Conservation (phyloP, 2,888 invertebrate species). For the Mimas tiliae region DNA sequence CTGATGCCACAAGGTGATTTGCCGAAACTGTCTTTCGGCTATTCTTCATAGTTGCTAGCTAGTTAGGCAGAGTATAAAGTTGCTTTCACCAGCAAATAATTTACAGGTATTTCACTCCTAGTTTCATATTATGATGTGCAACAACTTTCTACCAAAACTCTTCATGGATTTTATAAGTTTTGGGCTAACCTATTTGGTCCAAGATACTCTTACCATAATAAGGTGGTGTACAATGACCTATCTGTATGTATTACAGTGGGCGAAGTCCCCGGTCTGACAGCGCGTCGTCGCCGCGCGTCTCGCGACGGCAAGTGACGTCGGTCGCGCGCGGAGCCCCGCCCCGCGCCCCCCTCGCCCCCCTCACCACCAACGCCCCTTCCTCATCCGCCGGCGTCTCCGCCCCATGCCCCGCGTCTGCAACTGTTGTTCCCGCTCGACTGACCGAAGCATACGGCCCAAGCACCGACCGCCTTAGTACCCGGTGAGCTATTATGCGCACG, state of each 20-base stretch:
- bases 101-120: too few species aligned
- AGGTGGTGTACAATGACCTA: not conserved
- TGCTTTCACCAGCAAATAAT: too few species aligned
- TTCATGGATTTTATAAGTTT: too few species aligned
- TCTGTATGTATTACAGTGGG: conserved; percentile 57
- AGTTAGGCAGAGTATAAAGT: too few species aligned
- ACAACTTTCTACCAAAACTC: too few species aligned
- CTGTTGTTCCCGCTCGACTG: conserved; percentile 46
- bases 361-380: conserved; percentile 33
- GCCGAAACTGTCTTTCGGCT: too few species aligned
- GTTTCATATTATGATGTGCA: too few species aligned
- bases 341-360: conserved; percentile 51
- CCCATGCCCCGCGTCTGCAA: conserved; percentile 41
- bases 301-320: conserved; percentile 91
- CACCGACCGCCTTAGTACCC: conserved; percentile 21
- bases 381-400: conserved; percentile 31
- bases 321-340: conserved; percentile 82
- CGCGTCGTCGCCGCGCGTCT: conserved; percentile 87
- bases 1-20: too few species aligned
- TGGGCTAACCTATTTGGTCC: too few species aligned
- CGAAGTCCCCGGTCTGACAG: conserved; percentile 61
- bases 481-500: conserved; percentile 13
- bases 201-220: too few species aligned
- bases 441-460: conserved; percentile 33
- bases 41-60: too few species aligned